Base-by-base conservation (phyloP, 2,797 vertebrate species). In the Odontamblyopus rebecca region DNA sequence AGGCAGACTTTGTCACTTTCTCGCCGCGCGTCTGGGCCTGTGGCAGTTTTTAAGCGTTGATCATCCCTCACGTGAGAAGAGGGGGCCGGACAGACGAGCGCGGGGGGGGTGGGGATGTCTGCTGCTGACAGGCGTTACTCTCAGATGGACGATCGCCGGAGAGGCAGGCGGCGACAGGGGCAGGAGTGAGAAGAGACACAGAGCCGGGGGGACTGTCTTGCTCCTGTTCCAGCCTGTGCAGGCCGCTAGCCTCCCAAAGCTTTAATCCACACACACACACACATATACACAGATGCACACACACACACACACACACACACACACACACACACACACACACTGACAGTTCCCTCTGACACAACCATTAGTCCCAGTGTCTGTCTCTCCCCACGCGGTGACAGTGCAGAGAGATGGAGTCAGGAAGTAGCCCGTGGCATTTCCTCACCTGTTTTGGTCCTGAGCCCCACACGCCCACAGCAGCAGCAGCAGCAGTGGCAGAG, bases 151-250 rank as follows among this genome's bases (percentile, higher is more conserved):
- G 88, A 88, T 90, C 89, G 84, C 79, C 84, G 83, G 85, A 81
- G 86, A 89, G 85, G 89, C 87, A 82, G 83, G 83, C 89, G 91
- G 82, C 88, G 91, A 91, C 89, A 90, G 89, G 60, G 83, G 85
- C 87, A 83, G 84, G 88, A 93, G 90, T 92, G 91, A 91, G 90
- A 91, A 91, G 90, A 91, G 90, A 91, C 89, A 83, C 89, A 89
- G 85, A 77, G 83, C 84, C 70, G 12, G 77, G 44, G 56, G 81
- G 68, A 81, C 81, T 76, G 32, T 79, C 80, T 76, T 77, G 50
- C 80, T 35, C 30, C 54, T 75, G 18, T 75, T 6, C 72, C 74
- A 75, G 77, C 71, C 32, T 26, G 80, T 79, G 71, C 41, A 4
- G 59, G 80, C 85, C 69, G 76, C 72, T 84, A 66, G 80, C 75